Percentiles rank a stretch among this genome's conserved stretches.
Evolutionary conservation across 2,888 invertebrate genomes (phyloP).

Genomic region (Synergus umbraculus): DNA sequence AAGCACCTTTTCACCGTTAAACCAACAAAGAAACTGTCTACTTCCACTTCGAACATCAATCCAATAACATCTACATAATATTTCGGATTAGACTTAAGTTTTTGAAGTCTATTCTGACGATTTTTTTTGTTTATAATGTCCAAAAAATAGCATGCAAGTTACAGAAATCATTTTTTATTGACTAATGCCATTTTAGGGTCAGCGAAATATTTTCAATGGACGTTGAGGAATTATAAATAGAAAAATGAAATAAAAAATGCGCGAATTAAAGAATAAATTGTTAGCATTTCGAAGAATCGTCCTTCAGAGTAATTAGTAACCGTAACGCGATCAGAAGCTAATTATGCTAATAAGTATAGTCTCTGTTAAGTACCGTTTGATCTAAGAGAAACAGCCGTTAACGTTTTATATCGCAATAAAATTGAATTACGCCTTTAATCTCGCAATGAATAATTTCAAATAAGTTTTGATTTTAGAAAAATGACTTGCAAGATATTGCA

Average conservation of each 20-base stretch:
- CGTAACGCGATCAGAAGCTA: background rate
- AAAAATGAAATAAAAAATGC: background rate
- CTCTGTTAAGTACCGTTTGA: background rate
- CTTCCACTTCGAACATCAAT: background rate
- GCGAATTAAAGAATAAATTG: background rate
- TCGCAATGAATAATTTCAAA: background rate
- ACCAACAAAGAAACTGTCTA: background rate
- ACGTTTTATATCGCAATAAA: background rate
- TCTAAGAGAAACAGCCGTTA: background rate
- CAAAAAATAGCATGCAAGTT: no score
- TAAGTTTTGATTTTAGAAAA: background rate
- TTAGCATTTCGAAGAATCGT: background rate
- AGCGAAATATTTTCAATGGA: background rate
- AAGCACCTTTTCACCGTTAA: constrained; percentile 15
- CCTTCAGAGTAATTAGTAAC: background rate
- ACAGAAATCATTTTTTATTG: no score
- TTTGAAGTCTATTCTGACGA: no score
- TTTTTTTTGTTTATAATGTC: no score
- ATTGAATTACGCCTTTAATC: background rate
- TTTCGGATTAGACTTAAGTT: background rate
- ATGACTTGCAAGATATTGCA: background rate
- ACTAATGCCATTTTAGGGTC: no score
- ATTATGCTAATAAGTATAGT: background rate
- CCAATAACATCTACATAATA: background rate
- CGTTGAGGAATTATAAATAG: background rate